phyloP scores from a whole-genome alignment of 2,113 vertebrate species.

The Anguilla rostrata region DNA sequence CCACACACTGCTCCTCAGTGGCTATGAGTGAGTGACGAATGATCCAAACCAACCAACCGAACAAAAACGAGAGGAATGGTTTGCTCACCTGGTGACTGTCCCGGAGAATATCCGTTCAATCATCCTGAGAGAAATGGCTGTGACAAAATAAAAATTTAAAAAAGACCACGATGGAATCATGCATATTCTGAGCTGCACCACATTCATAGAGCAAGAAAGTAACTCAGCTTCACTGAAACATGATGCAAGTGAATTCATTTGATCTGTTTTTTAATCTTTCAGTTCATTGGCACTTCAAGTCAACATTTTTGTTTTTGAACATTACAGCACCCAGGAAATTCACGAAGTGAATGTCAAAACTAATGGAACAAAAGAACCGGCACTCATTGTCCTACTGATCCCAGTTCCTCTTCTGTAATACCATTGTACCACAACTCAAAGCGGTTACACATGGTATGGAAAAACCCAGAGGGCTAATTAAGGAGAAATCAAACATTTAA shows the following conservation, averaged over 20 bases:
- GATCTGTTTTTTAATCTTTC: conserved; percentile 41
- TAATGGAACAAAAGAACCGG: not conserved
- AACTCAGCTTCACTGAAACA: not conserved
- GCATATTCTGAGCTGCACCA: too few species aligned
- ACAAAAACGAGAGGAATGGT: not conserved
- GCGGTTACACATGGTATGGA: conserved; percentile 54
- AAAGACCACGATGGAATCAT: not conserved
- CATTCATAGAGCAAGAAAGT: not conserved
- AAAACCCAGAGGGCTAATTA: conserved; percentile 28
- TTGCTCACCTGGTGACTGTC: conserved; percentile 83
- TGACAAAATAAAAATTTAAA: conserved; percentile 38
- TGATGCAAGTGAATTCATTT: not conserved
- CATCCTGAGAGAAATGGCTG: conserved; percentile 86
- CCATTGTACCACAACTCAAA: conserved; percentile 47
- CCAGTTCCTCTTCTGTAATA: conserved; percentile 55
- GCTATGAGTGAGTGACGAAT: not conserved
- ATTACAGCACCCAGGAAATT: conserved; percentile 33
- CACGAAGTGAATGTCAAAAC: conserved; percentile 5
- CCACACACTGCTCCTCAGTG: not conserved
- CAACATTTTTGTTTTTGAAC: conserved; percentile 42
- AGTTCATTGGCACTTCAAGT: conserved; percentile 47
- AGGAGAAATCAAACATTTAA: conserved; percentile 6
- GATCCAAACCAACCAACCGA: not conserved
- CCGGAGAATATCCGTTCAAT: conserved; percentile 93
- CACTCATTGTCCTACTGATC: conserved; percentile 55